Evolutionary conservation across 2,888 invertebrate genomes (phyloP).

Genomic region (Cyaniris semiargus): DNA sequence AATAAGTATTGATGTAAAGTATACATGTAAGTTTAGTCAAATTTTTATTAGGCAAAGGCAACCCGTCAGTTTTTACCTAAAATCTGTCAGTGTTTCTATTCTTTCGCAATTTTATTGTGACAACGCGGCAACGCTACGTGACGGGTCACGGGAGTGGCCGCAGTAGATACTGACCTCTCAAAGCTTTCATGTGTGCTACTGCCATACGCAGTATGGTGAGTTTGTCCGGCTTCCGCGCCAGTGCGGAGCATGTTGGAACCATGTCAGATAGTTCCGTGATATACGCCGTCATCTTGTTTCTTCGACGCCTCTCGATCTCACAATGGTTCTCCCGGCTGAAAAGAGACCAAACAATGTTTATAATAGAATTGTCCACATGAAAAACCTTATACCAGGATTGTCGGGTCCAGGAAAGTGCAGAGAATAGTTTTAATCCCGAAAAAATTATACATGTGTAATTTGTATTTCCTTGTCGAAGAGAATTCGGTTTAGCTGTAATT

Average conservation of each 20-base stretch:
- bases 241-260: conserved; percentile 99
- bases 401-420: no score
- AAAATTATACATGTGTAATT: no score
- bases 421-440: no score
- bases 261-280: conserved; percentile 99
- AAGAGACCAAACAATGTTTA: conserved; percentile 7
- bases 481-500: no score
- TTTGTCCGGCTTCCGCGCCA: conserved; percentile 99
- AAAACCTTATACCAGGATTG: background rate
- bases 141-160: no score
- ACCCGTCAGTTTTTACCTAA: background rate
- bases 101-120: background rate
- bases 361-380: background rate
- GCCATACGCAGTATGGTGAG: conserved; percentile 99
- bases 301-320: conserved; percentile 97
- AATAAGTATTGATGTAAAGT: no score
- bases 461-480: no score
- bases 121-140: background rate
- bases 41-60: background rate
- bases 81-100: background rate
- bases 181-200: conserved; percentile 99
- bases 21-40: no score
- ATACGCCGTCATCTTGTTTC: conserved; percentile 99
- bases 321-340: conserved; percentile 97
- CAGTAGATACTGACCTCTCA: conserved; percentile 84